These are phyloP conservation scores for Cheilosia pagana DNA, from an alignment of 2,888 invertebrate species.

Conservation along the genomic window DNA sequence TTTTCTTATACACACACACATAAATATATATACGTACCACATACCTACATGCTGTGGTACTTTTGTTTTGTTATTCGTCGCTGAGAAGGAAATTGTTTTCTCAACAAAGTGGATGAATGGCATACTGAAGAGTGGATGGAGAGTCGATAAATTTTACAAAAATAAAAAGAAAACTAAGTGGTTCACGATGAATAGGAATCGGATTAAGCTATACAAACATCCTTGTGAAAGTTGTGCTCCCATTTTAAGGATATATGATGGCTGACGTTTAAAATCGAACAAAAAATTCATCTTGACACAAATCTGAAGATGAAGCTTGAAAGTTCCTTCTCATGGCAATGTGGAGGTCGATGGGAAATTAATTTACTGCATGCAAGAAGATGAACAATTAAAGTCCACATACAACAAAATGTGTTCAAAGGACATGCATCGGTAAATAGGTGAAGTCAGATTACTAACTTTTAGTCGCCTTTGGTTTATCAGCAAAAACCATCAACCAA, in stretches of 20 bases:
- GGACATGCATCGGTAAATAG: no score
- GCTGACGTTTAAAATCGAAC: not conserved
- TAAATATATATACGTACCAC: not conserved
- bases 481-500: no score
- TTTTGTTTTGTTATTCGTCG: slow-evolving; percentile 26
- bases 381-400: no score
- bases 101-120: slow-evolving; percentile 36
- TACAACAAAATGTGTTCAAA: no score
- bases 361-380: no score
- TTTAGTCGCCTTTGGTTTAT: no score
- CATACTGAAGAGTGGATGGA: not conserved
- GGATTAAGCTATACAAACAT: slow-evolving; percentile 8
- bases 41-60: slow-evolving; percentile 2
- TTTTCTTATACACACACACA: slow-evolving; percentile 37
- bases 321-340: not conserved
- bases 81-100: slow-evolving; percentile 24
- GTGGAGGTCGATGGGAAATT: no score
- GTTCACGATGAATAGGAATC: slow-evolving; percentile 1
- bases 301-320: not conserved
- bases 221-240: slow-evolving; percentile 5
- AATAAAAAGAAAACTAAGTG: not conserved
- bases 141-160: slow-evolving; percentile 23
- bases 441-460: no score
- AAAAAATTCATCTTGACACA: slow-evolving; percentile 8
- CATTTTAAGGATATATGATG: slow-evolving; percentile 1